Evolutionary conservation across 1,140 invertebrate species (phyloP), one percentile per base, ranked within the genome.

Genomic region (Lasaia peninsularis): DNA sequence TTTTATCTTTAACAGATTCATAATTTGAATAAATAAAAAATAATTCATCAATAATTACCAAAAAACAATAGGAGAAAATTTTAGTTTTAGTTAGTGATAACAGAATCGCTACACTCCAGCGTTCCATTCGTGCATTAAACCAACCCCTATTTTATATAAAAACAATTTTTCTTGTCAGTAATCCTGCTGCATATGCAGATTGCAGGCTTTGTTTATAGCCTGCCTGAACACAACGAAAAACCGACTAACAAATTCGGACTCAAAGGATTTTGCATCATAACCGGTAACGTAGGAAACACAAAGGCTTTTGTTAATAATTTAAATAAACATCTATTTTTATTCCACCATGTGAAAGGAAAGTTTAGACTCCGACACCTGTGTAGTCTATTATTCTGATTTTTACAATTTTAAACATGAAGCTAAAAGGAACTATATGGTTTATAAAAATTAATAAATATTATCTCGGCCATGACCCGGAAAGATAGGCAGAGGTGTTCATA

Each of bases 151-250:
- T 56, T 52, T 52, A 34, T 52, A 52, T 52, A 31, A 52, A 52
- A 52, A 32, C 61, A 44, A 55, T 56, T 63, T 63, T 58, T 40
- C 62, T 56, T 59, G 28, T 59, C 52, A 40, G 53, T 44, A 65
- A 62, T 52, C 48, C 52, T 59, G 50, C 52, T 56, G 59, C 63
- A 62, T 65, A 65, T 65, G 63, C 59, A 65, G 56, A 65, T 65
- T 58, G 59, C 62, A 37, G 53, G 62, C 60, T 62, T 65, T 65
- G 60, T 65, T 65, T 53, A 56, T 49, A 49, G 24, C 58, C 21
- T 52, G 20, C 44, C 14, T 31, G 51, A 48, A 58, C 52, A 62
- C 56, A 65, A 52, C 60, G 48, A 50, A 56, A 62, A 62, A 56
- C 35, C 56, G 56, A 61, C 63, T 14, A 56, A 35, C 40, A 58